Percentiles rank a stretch among this genome's conserved stretches.
phyloP scores from a whole-genome alignment of 2,797 vertebrate species.

The Artibeus lituratus region DNA sequence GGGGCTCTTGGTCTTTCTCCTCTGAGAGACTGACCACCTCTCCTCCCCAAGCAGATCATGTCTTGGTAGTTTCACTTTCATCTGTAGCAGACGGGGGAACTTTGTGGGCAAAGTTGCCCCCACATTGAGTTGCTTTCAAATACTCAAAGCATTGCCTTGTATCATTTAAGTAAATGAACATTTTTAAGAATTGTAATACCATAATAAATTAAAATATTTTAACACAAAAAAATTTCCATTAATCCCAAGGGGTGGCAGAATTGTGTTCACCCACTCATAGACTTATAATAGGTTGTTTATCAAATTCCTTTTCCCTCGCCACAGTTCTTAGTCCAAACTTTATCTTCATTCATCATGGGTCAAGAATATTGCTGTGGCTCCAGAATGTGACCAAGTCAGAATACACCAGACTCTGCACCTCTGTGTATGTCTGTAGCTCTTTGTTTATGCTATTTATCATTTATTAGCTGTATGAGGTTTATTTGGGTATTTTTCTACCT shows the following conservation, averaged over 20 bases:
- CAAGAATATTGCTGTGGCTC: not conserved
- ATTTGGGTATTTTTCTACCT: not conserved
- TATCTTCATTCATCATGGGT: not conserved
- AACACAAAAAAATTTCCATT: not conserved
- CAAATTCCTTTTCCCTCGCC: conserved; percentile 1
- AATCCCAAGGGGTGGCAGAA: not conserved
- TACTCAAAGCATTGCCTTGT: not conserved
- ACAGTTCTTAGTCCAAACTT: not conserved
- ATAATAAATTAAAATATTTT: not conserved
- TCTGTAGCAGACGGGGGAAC: too few relatives aligned
- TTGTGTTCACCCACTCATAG: not conserved
- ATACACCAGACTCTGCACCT: not conserved
- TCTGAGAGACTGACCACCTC: too few relatives aligned
- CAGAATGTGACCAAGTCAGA: not conserved
- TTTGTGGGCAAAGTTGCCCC: too few relatives aligned
- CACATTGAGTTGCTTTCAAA: not conserved
- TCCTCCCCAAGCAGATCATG: too few relatives aligned
- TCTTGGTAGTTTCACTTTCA: too few relatives aligned
- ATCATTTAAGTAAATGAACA: conserved; percentile 12
- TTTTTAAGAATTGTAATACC: not conserved
- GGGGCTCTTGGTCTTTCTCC: too few relatives aligned
- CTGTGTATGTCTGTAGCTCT: not conserved
- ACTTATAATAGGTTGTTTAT: not conserved
- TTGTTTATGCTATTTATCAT: not conserved
- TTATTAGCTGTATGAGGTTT: not conserved